phyloP scores from a whole-genome alignment of 2,888 invertebrate species.

The Eumacrocentrus americanus region DNA sequence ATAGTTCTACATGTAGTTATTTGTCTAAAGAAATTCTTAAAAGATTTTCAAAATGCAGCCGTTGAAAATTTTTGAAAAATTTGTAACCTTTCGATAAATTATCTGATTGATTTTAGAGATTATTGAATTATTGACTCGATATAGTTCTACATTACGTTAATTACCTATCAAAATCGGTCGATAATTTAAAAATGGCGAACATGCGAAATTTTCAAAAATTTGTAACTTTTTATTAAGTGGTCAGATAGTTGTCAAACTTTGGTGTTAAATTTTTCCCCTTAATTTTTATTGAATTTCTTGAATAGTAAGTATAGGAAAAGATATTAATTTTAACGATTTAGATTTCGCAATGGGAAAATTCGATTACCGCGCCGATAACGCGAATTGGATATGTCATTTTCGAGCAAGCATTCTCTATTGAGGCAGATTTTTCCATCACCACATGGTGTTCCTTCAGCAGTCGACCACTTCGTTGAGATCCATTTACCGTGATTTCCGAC shows the following conservation, averaged over 20 bases:
- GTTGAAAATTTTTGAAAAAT: too few relatives aligned
- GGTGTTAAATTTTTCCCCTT: too few relatives aligned
- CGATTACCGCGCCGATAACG: not conserved
- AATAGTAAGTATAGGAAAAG: not conserved
- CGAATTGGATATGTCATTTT: not conserved
- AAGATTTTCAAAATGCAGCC: too few relatives aligned
- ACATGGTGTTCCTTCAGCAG: conserved; percentile 8
- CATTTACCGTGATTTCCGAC: conserved; percentile 1
- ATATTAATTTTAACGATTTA: not conserved
- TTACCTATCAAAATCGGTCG: too few relatives aligned
- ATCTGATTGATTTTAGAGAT: too few relatives aligned
- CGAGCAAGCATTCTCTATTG: not conserved
- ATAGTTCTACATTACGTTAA: too few relatives aligned
- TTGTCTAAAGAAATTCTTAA: too few relatives aligned
- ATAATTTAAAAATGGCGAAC: too few relatives aligned
- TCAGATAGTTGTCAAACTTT: too few relatives aligned
- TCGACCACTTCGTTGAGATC: not conserved
- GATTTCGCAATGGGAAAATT: not conserved
- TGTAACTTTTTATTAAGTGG: not conserved
- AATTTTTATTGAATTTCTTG: not conserved
- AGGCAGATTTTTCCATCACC: not conserved
- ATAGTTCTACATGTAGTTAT: too few relatives aligned
- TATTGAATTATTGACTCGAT: too few relatives aligned
- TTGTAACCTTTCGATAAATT: too few relatives aligned
- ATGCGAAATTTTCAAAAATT: not conserved